Conservation (phyloP, 1,140 invertebrate species). For the Hycleus phaleratus region DNA sequence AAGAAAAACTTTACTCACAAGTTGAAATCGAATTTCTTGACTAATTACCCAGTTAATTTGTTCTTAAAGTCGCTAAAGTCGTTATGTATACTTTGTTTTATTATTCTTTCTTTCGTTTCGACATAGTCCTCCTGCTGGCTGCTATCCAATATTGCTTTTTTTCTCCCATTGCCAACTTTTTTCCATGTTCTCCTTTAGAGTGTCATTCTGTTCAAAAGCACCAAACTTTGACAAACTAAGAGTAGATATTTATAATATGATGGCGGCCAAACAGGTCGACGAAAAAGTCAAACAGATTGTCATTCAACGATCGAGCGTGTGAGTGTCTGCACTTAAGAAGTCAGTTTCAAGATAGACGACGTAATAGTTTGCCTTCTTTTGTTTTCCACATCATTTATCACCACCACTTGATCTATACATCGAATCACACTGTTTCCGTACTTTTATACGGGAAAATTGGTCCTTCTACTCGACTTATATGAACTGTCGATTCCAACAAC, state of each 20-base stretch:
- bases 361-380: constrained; percentile 20
- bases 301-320: neutral
- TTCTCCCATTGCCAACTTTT: neutral
- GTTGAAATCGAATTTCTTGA: neutral
- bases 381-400: constrained; percentile 18
- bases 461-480: constrained; percentile 4
- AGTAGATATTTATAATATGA: neutral
- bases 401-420: constrained; percentile 10
- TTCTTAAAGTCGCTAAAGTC: neutral
- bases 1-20: no score
- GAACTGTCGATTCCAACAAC: constrained; percentile 6
- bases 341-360: constrained; percentile 11
- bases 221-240: neutral
- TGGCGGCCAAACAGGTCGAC: constrained; percentile 8
- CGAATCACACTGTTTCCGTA: constrained; percentile 8
- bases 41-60: neutral
- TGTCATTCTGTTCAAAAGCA: neutral
- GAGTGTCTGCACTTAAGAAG: neutral
- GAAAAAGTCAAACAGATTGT: constrained; percentile 6
- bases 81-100: no score
- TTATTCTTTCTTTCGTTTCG: no score
- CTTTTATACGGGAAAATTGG: constrained; percentile 12
- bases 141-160: neutral
- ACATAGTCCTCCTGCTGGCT: no score
- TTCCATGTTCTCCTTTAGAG: neutral